Base-by-base conservation (phyloP, 2,113 vertebrate genomes). In the Microcebus ravelobensis region DNA sequence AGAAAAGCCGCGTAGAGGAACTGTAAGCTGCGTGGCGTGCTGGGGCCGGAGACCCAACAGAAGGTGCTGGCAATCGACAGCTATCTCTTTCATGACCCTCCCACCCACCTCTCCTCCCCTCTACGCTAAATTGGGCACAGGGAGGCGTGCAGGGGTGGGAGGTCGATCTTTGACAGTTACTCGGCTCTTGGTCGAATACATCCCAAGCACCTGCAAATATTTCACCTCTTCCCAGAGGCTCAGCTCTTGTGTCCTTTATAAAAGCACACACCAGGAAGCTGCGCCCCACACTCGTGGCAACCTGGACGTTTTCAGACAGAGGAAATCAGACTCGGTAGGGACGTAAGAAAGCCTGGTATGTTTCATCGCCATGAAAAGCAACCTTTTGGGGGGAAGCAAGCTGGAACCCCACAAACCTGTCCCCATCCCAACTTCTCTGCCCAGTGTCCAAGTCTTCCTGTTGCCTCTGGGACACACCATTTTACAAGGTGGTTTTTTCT, bases 201-300 rank as follows among this genome's bases (percentile, higher is more conserved):
- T 50, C 21, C 21, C 15, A 85, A 70, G 77, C 93, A 91, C 27
- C 65, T 31, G 25, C 7, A 42, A 61, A n/a, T 27, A 65, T 74
- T 31, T 6, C 6, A 91, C 29, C 34, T 31, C 83, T 74, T 50
- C 74, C 77, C 57, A 68, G 57, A 70, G 31, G 23, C 31, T 76
- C 11, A 10, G 52, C 45, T 81, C 50, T 81, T 52, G 77, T 36
- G 70, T 39, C 83, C 34, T 79, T 48, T 74, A 76, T 57, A 65
- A 91, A 95, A 93, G 20, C 61, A 86, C 63, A 65, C 68, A 61
- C 48, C 90, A 74, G 70, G 67, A 81, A 86, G 52, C 45, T 20
- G 48, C 34, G 45, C 5, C 86, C 70, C 27, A 2, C 55, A 21
- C 34, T 34, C 21, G 34, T 0, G 12, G 89, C 55, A 57, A 25